Percentiles rank a stretch among this genome's conserved stretches.
These are phyloP conservation scores for Dioctria linearis DNA, from an alignment of 2,888 invertebrate species.

Conservation along the genomic window DNA sequence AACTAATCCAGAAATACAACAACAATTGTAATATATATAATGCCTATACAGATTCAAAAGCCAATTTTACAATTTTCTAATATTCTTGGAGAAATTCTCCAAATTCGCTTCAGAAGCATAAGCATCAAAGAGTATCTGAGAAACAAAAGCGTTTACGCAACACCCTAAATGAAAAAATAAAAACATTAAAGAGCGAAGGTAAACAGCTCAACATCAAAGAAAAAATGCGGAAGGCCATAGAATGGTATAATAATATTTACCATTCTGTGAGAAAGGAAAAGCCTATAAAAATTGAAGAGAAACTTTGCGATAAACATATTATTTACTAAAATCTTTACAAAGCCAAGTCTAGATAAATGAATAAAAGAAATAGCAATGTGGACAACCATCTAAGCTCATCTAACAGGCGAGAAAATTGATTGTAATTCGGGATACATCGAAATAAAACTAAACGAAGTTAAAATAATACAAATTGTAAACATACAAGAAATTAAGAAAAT, in stretches of 20 bases:
- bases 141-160: conserved; percentile 42
- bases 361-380: background rate
- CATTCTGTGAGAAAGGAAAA: conserved; percentile 5
- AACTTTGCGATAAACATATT: background rate
- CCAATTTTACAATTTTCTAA: conserved; percentile 13
- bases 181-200: conserved; percentile 1
- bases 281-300: conserved; percentile 11
- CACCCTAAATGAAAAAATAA: conserved; percentile 31
- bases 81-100: conserved; percentile 41
- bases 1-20: conserved; percentile 12
- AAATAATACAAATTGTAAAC: background rate
- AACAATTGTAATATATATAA: conserved; percentile 24
- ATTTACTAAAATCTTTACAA: background rate
- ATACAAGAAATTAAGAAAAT: background rate
- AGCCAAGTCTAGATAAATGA: conserved; percentile 12
- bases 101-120: conserved; percentile 57
- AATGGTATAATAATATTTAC: conserved; percentile 50
- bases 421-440: background rate
- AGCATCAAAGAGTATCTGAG: no score
- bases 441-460: background rate
- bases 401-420: background rate
- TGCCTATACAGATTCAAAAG: background rate
- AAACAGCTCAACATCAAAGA: conserved; percentile 38
- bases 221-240: conserved; percentile 42
- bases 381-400: background rate